Percentiles rank a stretch among this genome's conserved stretches.
These are phyloP conservation scores for Hippocampus kuda DNA, from an alignment of 2,797 vertebrate genomes.

Conservation along the genomic window DNA sequence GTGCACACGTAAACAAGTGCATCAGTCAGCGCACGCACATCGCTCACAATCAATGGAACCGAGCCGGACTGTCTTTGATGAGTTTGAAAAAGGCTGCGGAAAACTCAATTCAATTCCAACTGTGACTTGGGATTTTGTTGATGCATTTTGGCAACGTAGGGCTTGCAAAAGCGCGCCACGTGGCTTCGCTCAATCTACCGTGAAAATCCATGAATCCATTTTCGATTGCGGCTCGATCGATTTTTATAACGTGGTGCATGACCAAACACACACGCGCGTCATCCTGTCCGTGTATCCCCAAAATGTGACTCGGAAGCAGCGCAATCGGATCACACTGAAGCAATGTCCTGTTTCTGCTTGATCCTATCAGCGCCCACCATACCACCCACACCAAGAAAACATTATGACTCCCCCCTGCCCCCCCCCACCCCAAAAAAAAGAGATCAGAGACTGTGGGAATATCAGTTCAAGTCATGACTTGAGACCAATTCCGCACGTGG, in stretches of 20 bases:
- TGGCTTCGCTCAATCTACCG: too few species aligned
- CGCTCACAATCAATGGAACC: not conserved
- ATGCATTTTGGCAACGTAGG: not conserved
- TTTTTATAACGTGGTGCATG: not conserved
- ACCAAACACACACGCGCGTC: not conserved
- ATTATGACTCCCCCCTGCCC: conserved; percentile 5
- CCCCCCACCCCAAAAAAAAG: conserved; percentile 27
- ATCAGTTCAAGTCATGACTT: conserved; percentile 44
- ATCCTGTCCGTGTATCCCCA: not conserved
- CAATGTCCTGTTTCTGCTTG: not conserved
- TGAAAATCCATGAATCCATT: too few species aligned
- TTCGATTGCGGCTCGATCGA: not conserved
- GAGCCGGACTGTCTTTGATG: not conserved
- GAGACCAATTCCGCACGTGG: conserved; percentile 50
- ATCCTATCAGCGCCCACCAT: not conserved
- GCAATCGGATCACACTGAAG: not conserved
- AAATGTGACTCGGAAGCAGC: not conserved
- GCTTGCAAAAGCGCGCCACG: not conserved
- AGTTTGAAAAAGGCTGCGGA: not conserved
- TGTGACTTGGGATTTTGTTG: not conserved
- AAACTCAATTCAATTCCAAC: conserved; percentile 1
- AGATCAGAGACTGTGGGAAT: conserved; percentile 24
- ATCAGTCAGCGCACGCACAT: not conserved
- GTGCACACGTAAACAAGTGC: conserved; percentile 5
- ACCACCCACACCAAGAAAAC: conserved; percentile 19